A percentile compares a stretch with the other conserved stretches of the same genome.
phyloP scores from a whole-genome alignment of 2,888 invertebrate genomes.

The Apocheima hispidaria region DNA sequence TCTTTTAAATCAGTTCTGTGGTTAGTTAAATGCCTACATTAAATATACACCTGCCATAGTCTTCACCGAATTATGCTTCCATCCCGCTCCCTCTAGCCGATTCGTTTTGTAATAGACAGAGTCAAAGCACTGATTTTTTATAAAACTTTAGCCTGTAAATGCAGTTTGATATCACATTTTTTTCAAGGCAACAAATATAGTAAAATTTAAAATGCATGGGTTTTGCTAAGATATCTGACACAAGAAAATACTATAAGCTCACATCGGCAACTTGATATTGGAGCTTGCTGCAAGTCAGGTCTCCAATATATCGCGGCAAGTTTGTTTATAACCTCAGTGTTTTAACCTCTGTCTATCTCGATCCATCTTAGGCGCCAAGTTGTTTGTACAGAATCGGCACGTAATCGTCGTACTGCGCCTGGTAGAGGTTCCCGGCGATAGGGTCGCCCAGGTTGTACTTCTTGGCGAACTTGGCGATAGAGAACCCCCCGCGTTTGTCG shows the following conservation, averaged over 20 bases:
- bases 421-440: conserved; percentile 93
- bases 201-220: too few relatives aligned
- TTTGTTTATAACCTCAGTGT: not conserved
- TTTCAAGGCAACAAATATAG: too few relatives aligned
- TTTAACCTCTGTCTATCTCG: not conserved
- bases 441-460: conserved; percentile 92
- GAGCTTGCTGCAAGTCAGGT: too few relatives aligned
- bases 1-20: conserved; percentile 5
- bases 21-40: not conserved
- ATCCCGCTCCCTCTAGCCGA: not conserved
- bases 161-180: too few relatives aligned
- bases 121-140: not conserved
- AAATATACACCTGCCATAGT: not conserved
- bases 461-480: conserved; percentile 87
- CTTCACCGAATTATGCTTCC: not conserved
- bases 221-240: too few relatives aligned
- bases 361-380: conserved; percentile 61
- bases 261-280: too few relatives aligned
- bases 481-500: conserved; percentile 71
- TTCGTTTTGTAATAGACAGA: not conserved
- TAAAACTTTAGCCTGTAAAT: not conserved
- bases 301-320: too few relatives aligned
- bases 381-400: conserved; percentile 87
- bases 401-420: conserved; percentile 93
- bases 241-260: too few relatives aligned